Conservation (phyloP, 2,888 invertebrate genomes). For the Listrodromus nycthemerus region DNA sequence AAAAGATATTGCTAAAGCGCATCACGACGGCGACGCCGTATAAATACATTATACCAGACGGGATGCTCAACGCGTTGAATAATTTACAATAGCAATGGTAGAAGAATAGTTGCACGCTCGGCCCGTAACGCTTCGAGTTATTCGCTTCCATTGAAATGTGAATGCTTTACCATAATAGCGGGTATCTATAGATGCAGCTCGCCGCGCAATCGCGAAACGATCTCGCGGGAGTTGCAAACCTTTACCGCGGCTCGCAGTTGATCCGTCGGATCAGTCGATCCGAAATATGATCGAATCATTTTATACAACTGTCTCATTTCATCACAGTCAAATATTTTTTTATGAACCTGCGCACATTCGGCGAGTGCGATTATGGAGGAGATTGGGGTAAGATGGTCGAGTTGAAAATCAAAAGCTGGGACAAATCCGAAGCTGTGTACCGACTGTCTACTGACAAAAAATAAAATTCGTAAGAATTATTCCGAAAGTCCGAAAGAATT, state of each 20-base stretch:
- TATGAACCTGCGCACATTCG: background rate
- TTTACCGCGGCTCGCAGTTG: background rate
- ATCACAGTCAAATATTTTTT: background rate
- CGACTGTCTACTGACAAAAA: too few relatives aligned
- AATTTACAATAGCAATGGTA: conserved; percentile 54
- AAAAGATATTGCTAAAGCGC: conserved; percentile 43
- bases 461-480: too few relatives aligned
- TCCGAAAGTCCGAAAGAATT: too few relatives aligned
- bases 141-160: conserved; percentile 53
- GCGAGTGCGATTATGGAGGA: background rate
- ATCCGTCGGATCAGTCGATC: background rate
- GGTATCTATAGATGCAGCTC: conserved; percentile 12
- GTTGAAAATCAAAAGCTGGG: too few relatives aligned
- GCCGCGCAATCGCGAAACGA: conserved; percentile 31
- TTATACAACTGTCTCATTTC: background rate
- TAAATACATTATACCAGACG: conserved; percentile 56
- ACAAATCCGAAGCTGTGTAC: too few relatives aligned
- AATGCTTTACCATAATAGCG: conserved; percentile 22
- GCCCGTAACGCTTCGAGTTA: conserved; percentile 26
- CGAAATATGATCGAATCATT: background rate
- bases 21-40: conserved; percentile 54
- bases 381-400: too few relatives aligned
- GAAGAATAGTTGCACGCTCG: conserved; percentile 50
- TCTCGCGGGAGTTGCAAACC: conserved; percentile 19
- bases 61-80: conserved; percentile 58